A percentile compares a stretch with the other conserved stretches of the same genome.
phyloP scores from a whole-genome alignment of 2,113 vertebrate species.

The Microcebus jonahi region DNA sequence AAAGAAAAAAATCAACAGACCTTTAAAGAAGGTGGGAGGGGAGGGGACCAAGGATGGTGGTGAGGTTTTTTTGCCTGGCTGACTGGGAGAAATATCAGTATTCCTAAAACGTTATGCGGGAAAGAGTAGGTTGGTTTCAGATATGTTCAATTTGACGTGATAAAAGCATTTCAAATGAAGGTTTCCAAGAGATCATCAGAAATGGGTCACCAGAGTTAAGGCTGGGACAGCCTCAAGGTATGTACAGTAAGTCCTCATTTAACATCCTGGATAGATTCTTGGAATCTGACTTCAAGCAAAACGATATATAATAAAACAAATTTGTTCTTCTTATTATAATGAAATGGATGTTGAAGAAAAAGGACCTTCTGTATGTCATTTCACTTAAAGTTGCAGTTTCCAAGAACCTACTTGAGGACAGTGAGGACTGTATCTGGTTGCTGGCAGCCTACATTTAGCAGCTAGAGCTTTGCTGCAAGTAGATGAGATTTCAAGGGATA shows the following conservation, averaged over 20 bases:
- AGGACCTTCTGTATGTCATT: not conserved
- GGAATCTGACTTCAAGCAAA: not conserved
- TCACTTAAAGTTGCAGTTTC: not conserved
- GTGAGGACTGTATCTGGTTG: not conserved
- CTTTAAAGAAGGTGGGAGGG: not conserved
- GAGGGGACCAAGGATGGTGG: not conserved
- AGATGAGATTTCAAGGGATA: not conserved
- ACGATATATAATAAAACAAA: not conserved
- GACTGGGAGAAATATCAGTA: not conserved
- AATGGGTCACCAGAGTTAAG: not conserved
- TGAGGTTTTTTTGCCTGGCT: not conserved
- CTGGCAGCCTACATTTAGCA: not conserved
- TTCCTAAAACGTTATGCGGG: not conserved
- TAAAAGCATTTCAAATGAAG: constrained; percentile 10
- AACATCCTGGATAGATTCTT: not conserved
- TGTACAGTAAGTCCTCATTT: not conserved
- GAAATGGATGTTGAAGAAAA: not conserved
- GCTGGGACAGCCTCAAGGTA: not conserved
- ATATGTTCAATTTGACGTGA: not conserved
- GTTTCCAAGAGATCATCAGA: not conserved
- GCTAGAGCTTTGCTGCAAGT: not conserved
- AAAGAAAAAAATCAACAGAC: not conserved
- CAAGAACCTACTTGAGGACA: not conserved
- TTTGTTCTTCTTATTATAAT: not conserved
- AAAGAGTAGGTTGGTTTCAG: constrained; percentile 25